Percentiles rank a stretch among this genome's conserved stretches.
These are phyloP conservation scores for Cydia pomonella DNA, from an alignment of 1,140 invertebrate genomes.

Conservation along the genomic window DNA sequence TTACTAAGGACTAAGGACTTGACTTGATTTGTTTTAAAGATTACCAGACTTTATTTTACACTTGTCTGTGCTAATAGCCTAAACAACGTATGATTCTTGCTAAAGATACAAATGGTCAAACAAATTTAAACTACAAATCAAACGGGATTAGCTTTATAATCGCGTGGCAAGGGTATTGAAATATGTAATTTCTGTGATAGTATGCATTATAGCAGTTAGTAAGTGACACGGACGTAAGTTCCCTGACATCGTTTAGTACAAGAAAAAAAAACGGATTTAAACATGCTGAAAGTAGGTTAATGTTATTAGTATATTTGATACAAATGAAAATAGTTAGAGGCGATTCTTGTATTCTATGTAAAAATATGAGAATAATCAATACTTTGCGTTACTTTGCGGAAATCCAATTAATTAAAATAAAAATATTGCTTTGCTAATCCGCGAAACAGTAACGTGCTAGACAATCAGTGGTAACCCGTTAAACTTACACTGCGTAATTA, in stretches of 20 bases:
- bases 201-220: not conserved
- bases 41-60: not conserved
- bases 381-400: no score
- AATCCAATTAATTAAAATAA: no score
- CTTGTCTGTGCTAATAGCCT: not conserved
- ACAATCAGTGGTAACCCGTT: no score
- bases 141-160: not conserved
- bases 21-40: not conserved
- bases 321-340: no score
- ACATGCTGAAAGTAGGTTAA: not conserved
- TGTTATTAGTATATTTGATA: no score
- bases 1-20: not conserved
- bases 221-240: not conserved
- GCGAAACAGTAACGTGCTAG: no score
- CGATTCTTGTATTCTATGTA: no score
- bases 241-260: not conserved
- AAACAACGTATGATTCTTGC: not conserved
- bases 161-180: not conserved
- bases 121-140: not conserved
- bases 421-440: no score
- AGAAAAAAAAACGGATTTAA: not conserved
- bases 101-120: not conserved
- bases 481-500: no score
- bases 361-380: no score
- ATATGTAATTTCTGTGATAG: not conserved